Evolutionary conservation across 64 coral and sea anemone species (phyloP), one percentile per base, ranked within the genome.

Genomic region (Montipora foliosa): DNA sequence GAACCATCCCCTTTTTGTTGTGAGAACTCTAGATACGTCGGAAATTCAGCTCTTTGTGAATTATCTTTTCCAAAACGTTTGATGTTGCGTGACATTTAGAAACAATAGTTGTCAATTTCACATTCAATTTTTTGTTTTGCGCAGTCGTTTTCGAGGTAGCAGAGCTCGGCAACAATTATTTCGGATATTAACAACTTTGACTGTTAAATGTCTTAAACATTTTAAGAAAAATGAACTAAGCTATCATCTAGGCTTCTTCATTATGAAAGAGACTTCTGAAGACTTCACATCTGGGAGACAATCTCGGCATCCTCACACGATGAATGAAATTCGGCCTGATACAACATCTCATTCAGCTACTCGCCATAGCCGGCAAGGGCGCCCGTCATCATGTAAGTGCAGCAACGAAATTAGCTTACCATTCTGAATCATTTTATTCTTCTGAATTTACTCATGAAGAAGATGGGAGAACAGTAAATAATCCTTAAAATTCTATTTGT

Each of bases 261-360:
- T 8, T 12, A 86, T 86, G 82, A 86, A 86, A 86, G 82, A 86
- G 47, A 86, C 64, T 50, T 86, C 82, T 22, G 82, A 71, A 72
- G 71, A 53, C 66, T n/a, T 49, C 8, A 8, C 82, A 49, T 1
- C 66, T 71, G 70, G 59, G 16, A 17, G 66, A 45, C 82, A 86
- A 4, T 51, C 82, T 67, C 19, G 14, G 45, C 82, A 64, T 70
- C 82, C 82, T n/a, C 44, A n/a, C 10, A 86, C 82, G 19, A 72
- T 62, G 67, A 84, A 48, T 21, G 46, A 72, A 49, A 66, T 2
- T 2, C 82, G 79, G 10, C 79, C 79, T 1, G 20, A 47, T 8
- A 44, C 21, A 15, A 82, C 79, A 62, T 62, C 66, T 5, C 19
- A 49, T 48, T 71, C 45, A 5, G 46, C 82, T 11, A 71, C 82